Conservation (phyloP, 2,888 invertebrate species). For the Dicyrtomina minuta region DNA sequence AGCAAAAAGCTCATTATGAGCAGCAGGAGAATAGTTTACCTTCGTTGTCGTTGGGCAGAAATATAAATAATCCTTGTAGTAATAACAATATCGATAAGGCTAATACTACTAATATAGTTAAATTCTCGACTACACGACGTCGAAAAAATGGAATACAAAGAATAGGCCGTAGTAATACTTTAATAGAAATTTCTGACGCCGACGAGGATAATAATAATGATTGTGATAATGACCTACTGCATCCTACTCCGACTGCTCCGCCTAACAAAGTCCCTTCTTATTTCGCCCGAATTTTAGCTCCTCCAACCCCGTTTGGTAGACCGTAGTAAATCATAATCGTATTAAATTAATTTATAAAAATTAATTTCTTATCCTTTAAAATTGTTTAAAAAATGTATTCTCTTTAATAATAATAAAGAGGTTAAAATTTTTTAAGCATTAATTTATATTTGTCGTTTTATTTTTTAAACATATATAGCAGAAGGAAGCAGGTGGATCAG, state of each 20-base stretch:
- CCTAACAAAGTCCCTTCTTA: slow-evolving; percentile 15
- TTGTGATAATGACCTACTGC: too few relatives aligned
- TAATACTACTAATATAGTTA: background rate
- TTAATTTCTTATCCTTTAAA: background rate
- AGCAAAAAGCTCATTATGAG: background rate
- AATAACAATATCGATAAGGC: background rate
- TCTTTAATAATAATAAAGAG: too few relatives aligned
- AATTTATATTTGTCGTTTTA: background rate
- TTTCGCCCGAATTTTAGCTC: slow-evolving; percentile 20
- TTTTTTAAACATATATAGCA: background rate
- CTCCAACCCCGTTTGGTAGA: slow-evolving; percentile 24
- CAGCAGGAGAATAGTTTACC: background rate
- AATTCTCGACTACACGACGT: background rate
- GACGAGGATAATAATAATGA: background rate
- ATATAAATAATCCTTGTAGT: background rate
- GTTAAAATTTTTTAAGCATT: too few relatives aligned
- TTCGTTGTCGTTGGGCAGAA: background rate
- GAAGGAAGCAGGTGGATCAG: background rate
- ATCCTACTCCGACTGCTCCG: too few relatives aligned
- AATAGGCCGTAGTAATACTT: background rate
- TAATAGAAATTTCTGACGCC: background rate
- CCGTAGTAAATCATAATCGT: background rate
- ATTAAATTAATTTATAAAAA: background rate
- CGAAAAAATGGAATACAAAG: too few relatives aligned
- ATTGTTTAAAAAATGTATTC: background rate